phyloP scores from a whole-genome alignment of 1,140 invertebrate species.

The Prorops nasuta region DNA sequence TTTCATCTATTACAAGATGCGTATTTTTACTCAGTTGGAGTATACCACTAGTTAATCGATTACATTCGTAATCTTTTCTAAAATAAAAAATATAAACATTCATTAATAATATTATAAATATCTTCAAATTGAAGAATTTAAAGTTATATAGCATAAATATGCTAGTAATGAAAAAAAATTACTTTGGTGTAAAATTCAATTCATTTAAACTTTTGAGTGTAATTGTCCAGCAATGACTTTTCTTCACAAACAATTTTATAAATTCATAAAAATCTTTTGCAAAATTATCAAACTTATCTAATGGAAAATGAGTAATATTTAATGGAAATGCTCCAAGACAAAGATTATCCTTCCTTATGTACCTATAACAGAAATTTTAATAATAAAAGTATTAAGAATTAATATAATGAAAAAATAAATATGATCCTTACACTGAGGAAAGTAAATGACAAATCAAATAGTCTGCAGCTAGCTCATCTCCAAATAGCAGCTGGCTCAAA shows the following conservation, averaged over 20 bases:
- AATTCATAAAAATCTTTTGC: constrained; percentile 69
- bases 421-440: constrained; percentile 71
- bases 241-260: constrained; percentile 70
- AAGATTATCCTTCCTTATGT: constrained; percentile 69
- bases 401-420: constrained; percentile 10
- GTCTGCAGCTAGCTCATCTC: constrained; percentile 81
- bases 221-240: constrained; percentile 78
- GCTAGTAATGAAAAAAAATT: constrained; percentile 41
- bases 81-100: constrained; percentile 29
- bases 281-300: constrained; percentile 57
- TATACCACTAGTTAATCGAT: constrained; percentile 77
- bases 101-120: constrained; percentile 8
- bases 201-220: constrained; percentile 81
- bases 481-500: constrained; percentile 77
- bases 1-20: constrained; percentile 85
- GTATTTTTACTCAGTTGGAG: constrained; percentile 81
- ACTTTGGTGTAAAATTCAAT: constrained; percentile 73
- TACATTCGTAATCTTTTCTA: constrained; percentile 82
- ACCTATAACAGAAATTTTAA: constrained; percentile 56
- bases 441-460: constrained; percentile 86
- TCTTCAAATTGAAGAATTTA: neutral
- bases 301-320: constrained; percentile 77
- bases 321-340: constrained; percentile 80
- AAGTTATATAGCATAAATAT: neutral
- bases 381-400: constrained; percentile 8